These are phyloP conservation scores for Dastarcus helophoroides DNA, from an alignment of 2,888 invertebrate genomes.

Conservation along the genomic window DNA sequence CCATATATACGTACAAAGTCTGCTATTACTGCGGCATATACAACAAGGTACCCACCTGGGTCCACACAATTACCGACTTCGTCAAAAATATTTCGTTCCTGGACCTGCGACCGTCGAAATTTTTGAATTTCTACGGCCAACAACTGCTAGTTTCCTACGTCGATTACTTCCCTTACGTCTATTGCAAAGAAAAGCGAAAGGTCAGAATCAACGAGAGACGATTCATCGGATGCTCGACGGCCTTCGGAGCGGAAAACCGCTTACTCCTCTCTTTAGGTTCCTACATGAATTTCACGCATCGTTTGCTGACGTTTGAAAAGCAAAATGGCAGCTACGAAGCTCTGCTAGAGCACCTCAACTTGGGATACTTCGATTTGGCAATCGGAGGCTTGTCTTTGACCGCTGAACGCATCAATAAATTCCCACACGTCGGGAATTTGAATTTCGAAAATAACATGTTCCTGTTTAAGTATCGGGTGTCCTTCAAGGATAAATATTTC, in stretches of 20 bases:
- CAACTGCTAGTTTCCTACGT: constrained; percentile 6
- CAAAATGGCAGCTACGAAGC: constrained; percentile 7
- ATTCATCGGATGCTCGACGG: constrained; percentile 7
- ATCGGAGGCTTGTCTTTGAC: constrained; percentile 8
- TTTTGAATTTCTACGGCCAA: constrained; percentile 5
- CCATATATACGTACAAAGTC: constrained; percentile 5
- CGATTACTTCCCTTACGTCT: constrained; percentile 9
- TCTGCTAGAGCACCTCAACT: constrained; percentile 3
- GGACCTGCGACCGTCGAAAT: constrained; percentile 4
- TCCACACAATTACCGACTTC: constrained; percentile 6
- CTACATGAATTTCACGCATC: constrained; percentile 8
- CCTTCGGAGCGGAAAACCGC: constrained; percentile 5
- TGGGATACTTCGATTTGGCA: constrained; percentile 5
- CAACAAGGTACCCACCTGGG: neutral
- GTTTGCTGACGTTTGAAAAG: constrained; percentile 6
- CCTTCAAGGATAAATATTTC: constrained; percentile 6
- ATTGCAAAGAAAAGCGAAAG: constrained; percentile 3
- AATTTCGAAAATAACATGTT: constrained; percentile 7
- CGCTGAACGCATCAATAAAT: constrained; percentile 4
- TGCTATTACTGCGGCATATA: constrained; percentile 7
- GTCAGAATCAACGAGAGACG: neutral
- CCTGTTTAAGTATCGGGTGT: constrained; percentile 6
- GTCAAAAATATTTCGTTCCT: neutral
- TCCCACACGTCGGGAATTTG: constrained; percentile 2
- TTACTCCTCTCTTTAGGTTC: constrained; percentile 2